Base-by-base conservation (phyloP, 2,797 vertebrate species). In the Cirrhinus mrigala region DNA sequence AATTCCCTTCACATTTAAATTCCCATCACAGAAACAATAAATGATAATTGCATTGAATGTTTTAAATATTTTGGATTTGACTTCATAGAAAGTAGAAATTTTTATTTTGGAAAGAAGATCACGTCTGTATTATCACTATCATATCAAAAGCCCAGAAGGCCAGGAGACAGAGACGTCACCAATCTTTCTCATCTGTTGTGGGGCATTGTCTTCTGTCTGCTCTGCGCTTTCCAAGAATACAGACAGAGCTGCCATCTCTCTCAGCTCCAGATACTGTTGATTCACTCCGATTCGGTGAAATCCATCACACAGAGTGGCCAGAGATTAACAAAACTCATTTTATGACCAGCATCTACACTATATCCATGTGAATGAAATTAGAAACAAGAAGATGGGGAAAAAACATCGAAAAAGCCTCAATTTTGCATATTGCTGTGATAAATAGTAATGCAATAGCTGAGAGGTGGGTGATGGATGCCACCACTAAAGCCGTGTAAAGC, bases 351-450 rank as follows among this genome's bases (percentile, higher is more conserved):
- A 16, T 78, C 20, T 66, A 48, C 62, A 77, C 66, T 44, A 3
- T 22, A 40, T 79, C 80, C n/a, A 58, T 86, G 69, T 54, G 44
- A 83, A 83, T 44, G 37, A 83, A 83, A 71, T 69, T n/a, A 44
- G 37, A 66, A 69, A 22, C 29, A 6, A 29, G 22, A 70, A 48
- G 58, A 79, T n/a, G 16, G 5, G 20, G 9, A 10, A 27, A 76
- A 77, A 56, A 62, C 29, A 33, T 83, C 40, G 87, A 76, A 74
- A 27, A 79, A 52, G 74, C 46, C 54, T 46, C 94, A 92, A 94
- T 95, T 95, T 94, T 89, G 88, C 92, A 92, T 94, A 95, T 95
- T 94, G 92, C 93, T 86, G 90, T 90, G 86, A 85, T 88, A 0
- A 86, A 87, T 88, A 20, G 91, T 95, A 93, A 94, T 94, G 92